These are phyloP conservation scores for Zeus faber DNA, from an alignment of 2,113 vertebrate genomes.

Conservation along the genomic window DNA sequence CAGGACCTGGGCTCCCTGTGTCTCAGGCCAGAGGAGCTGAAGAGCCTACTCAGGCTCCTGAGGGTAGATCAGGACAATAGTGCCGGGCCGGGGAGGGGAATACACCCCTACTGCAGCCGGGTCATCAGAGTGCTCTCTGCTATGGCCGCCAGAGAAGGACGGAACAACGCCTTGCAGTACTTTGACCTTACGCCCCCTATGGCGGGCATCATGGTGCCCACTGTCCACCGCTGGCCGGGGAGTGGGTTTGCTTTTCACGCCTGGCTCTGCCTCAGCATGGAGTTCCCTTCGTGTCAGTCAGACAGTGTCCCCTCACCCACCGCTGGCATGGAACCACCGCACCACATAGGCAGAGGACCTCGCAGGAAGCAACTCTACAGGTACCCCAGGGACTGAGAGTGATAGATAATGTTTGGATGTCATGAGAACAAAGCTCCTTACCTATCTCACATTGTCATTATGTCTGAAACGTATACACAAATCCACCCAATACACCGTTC, in stretches of 20 bases:
- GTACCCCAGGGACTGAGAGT: conserved; percentile 49
- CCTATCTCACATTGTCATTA: neutral
- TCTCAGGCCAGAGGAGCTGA: conserved; percentile 83
- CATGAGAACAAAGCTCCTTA: too few relatives aligned
- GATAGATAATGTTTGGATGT: neutral
- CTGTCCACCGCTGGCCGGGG: conserved; percentile 91
- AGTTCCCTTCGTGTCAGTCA: conserved; percentile 33
- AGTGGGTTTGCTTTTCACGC: conserved; percentile 89
- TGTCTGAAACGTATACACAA: too few relatives aligned
- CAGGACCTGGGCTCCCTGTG: conserved; percentile 86
- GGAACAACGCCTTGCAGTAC: conserved; percentile 81
- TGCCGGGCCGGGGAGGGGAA: conserved; percentile 29
- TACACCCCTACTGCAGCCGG: conserved; percentile 70
- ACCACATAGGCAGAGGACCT: conserved; percentile 70
- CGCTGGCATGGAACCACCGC: conserved; percentile 33
- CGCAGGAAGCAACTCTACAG: conserved; percentile 97
- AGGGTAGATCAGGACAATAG: conserved; percentile 37
- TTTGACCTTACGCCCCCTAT: conserved; percentile 92
- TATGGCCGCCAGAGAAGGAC: conserved; percentile 82
- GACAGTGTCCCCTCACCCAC: conserved; percentile 35
- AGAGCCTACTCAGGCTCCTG: conserved; percentile 80
- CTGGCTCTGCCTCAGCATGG: conserved; percentile 88
- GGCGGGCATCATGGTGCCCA: conserved; percentile 95
- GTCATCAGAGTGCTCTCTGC: conserved; percentile 82
- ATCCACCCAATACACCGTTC: neutral